Conservation (phyloP, 2,797 vertebrate species). For the Melanotaenia trifasciata region DNA sequence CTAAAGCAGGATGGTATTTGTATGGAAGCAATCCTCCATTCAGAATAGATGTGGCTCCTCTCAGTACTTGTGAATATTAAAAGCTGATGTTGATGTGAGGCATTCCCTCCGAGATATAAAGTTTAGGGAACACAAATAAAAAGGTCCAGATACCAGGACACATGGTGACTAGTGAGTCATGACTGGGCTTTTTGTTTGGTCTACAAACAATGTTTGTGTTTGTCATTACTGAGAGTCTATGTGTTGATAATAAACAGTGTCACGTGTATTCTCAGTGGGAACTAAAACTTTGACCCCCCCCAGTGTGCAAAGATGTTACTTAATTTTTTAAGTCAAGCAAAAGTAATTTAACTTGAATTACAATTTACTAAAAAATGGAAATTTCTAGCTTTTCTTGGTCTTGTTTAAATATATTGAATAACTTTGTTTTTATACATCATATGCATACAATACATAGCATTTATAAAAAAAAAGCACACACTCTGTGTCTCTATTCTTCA, state of each 20-base stretch:
- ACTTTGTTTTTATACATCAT: too few relatives aligned
- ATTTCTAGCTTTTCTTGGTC: too few relatives aligned
- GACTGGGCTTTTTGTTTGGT: neutral
- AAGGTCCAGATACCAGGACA: neutral
- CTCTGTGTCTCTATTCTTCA: too few relatives aligned
- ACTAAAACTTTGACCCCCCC: neutral
- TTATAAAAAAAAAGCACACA: too few relatives aligned
- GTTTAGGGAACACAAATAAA: constrained; percentile 4
- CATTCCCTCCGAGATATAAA: neutral
- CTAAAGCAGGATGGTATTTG: neutral
- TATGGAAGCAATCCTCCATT: constrained; percentile 18
- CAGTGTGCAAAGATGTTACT: neutral
- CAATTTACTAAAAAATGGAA: too few relatives aligned
- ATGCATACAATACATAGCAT: too few relatives aligned
- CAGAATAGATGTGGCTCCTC: constrained; percentile 16
- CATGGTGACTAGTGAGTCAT: neutral
- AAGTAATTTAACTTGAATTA: neutral
- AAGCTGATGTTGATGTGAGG: constrained; percentile 17
- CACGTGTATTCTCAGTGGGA: neutral
- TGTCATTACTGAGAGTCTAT: too few relatives aligned
- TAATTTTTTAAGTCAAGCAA: neutral
- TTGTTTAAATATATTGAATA: too few relatives aligned
- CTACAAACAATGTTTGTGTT: neutral
- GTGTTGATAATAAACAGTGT: neutral
- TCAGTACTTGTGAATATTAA: constrained; percentile 21